Conservation (phyloP, 2,797 vertebrate species). For the Trachops cirrhosus region DNA sequence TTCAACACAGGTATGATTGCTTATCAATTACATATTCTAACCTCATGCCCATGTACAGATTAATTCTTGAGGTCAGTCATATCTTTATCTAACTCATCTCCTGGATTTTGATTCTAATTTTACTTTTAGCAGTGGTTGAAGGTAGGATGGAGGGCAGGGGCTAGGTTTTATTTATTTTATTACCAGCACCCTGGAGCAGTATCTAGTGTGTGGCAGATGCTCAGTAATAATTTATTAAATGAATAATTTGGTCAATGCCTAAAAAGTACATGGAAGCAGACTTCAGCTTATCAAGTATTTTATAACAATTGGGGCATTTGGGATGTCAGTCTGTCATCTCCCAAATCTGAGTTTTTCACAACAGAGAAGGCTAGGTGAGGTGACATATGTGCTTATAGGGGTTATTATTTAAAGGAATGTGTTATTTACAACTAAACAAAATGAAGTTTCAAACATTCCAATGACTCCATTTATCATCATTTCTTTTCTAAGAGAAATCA, state of each 20-base stretch:
- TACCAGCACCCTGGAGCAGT: not conserved
- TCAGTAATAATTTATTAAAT: constrained; percentile 62
- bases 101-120: constrained; percentile 58
- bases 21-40: constrained; percentile 1
- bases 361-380: not conserved
- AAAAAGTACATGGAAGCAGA: constrained; percentile 6
- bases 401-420: constrained; percentile 23
- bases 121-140: constrained; percentile 14
- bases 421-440: constrained; percentile 45
- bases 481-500: constrained; percentile 40
- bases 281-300: not conserved
- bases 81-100: constrained; percentile 19
- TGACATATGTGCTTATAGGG: not conserved
- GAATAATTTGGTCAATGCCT: constrained; percentile 52
- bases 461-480: not conserved
- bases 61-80: constrained; percentile 21
- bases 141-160: not conserved
- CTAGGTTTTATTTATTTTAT: constrained; percentile 48
- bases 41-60: not conserved
- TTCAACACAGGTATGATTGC: not conserved
- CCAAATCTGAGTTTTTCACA: not conserved
- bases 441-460: not conserved
- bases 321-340: not conserved
- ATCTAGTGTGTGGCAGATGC: constrained; percentile 40
- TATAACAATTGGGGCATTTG: not conserved